phyloP scores from a whole-genome alignment of 2,113 vertebrate genomes.

The Salvelinus namaycush region DNA sequence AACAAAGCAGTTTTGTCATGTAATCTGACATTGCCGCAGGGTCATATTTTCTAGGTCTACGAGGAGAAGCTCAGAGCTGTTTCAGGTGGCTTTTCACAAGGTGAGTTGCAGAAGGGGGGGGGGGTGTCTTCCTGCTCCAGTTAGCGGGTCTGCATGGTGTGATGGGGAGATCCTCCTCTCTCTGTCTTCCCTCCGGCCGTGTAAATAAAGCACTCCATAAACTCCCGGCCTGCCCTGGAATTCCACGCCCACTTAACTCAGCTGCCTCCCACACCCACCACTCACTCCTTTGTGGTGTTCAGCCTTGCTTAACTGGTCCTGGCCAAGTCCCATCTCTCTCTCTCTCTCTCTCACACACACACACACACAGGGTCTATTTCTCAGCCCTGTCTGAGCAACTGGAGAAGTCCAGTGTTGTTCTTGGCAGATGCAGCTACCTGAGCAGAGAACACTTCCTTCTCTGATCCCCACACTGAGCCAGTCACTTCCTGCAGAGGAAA shows the following conservation, averaged over 20 bases:
- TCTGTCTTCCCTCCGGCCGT: neutral
- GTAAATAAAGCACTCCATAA: constrained; percentile 13
- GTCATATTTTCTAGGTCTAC: too few relatives aligned
- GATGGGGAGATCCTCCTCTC: too few relatives aligned
- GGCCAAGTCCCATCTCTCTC: neutral
- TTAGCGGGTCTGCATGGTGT: too few relatives aligned
- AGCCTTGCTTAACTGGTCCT: constrained; percentile 15
- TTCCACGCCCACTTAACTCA: neutral
- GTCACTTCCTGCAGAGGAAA: neutral
- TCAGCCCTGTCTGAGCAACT: constrained; percentile 34
- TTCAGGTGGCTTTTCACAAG: too few relatives aligned
- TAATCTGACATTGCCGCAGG: too few relatives aligned
- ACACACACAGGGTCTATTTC: constrained; percentile 4
- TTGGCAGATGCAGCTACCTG: constrained; percentile 35
- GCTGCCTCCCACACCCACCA: neutral
- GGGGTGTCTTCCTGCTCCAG: too few relatives aligned
- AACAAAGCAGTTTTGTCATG: too few relatives aligned
- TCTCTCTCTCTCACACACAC: neutral
- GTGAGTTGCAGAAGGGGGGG: too few relatives aligned
- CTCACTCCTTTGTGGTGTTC: neutral
- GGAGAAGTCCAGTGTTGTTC: constrained; percentile 42
- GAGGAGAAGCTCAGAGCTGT: too few relatives aligned
- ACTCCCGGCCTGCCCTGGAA: constrained; percentile 31
- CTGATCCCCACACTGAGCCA: neutral
- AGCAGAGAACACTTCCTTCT: neutral